Percentiles rank a stretch among this genome's conserved stretches.
These are phyloP conservation scores for Solen grandis DNA, from an alignment of 1,140 invertebrate species.

Conservation along the genomic window DNA sequence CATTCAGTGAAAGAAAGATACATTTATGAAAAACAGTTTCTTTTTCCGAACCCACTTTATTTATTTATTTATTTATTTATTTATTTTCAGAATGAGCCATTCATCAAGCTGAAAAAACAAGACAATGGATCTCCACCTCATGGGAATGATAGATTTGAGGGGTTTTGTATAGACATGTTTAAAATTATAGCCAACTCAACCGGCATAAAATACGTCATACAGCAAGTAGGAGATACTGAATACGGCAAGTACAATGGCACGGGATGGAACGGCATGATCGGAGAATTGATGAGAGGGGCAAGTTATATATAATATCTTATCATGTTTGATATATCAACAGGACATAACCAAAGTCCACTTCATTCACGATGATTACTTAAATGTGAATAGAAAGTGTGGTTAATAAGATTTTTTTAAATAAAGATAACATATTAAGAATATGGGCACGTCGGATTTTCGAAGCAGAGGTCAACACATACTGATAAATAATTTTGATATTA, in stretches of 20 bases:
- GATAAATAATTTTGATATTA: too few species aligned
- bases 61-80: too few species aligned
- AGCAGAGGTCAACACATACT: too few species aligned
- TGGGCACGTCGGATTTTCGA: too few species aligned
- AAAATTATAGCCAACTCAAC: constrained; percentile 59
- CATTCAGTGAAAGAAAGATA: background rate
- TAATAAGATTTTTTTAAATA: too few species aligned
- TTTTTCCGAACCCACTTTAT: too few species aligned
- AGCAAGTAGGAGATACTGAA: constrained; percentile 94
- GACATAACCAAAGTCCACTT: too few species aligned
- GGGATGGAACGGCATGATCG: constrained; percentile 99
- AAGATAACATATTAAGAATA: too few species aligned
- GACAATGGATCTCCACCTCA: constrained; percentile 52
- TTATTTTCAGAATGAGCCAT: constrained; percentile 67
- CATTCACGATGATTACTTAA: too few species aligned
- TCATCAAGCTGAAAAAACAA: constrained; percentile 54
- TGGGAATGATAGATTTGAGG: constrained; percentile 86
- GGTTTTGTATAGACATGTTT: constrained; percentile 77
- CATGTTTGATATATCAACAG: too few species aligned
- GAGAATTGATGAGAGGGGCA: constrained; percentile 95
- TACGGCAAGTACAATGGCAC: constrained; percentile 90
- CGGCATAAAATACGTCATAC: constrained; percentile 92
- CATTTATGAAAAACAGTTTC: background rate
- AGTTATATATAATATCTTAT: constrained; percentile 78
- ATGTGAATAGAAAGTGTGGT: too few species aligned